Percentiles rank a stretch among this genome's conserved stretches.
Conservation (phyloP, 2,797 vertebrate genomes). For the Glossophaga mutica region DNA sequence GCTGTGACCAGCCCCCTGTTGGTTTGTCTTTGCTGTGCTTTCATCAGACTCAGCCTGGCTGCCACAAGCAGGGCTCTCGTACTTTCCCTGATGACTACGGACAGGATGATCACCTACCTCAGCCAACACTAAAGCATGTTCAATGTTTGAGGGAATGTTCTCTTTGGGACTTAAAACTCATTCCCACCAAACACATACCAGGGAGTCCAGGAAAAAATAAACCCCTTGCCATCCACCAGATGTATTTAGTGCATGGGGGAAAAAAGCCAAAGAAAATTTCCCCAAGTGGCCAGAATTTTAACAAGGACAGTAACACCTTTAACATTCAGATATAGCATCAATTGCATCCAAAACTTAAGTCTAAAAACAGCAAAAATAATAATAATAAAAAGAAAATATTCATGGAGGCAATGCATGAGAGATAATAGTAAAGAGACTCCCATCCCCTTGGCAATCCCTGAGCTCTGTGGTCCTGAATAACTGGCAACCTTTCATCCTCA, state of each 20-base stretch:
- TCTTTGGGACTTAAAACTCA: conserved; percentile 52
- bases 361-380: conserved; percentile 68
- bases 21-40: background rate
- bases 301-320: conserved; percentile 64
- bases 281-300: conserved; percentile 64
- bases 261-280: conserved; percentile 62
- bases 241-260: conserved; percentile 64
- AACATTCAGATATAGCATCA: conserved; percentile 65
- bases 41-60: background rate
- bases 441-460: conserved; percentile 1
- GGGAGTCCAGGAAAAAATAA: conserved; percentile 24
- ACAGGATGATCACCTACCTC: background rate
- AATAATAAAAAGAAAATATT: conserved; percentile 71
- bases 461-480: conserved; percentile 53
- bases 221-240: conserved; percentile 50
- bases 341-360: conserved; percentile 70
- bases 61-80: background rate
- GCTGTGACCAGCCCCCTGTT: fast-evolving
- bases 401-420: conserved; percentile 34
- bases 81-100: background rate
- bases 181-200: conserved; percentile 39
- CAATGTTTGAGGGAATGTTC: background rate
- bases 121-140: background rate
- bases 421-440: conserved; percentile 61
- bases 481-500: background rate